Evolutionary conservation across 2,797 vertebrate species (phyloP).

Genomic region (Enteromius viviparus): DNA sequence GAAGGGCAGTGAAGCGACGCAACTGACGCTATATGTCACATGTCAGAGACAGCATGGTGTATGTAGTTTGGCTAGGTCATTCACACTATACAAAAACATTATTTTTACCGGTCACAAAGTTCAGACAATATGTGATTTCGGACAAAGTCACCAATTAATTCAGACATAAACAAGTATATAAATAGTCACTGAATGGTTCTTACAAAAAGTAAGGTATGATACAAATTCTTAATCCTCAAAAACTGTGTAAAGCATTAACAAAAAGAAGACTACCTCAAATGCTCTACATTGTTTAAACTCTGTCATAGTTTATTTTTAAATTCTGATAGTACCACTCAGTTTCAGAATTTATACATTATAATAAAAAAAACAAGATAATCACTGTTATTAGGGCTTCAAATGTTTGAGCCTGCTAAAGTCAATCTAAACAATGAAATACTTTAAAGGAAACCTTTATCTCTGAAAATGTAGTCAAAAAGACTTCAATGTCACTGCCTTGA

Average conservation of each 20-base stretch:
- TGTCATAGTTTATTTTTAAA: not conserved
- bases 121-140: not conserved
- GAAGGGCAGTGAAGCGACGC: not conserved
- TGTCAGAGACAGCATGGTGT: not conserved
- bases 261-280: not conserved
- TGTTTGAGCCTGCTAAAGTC: not conserved
- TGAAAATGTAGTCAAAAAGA: not conserved
- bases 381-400: not conserved
- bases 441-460: not conserved
- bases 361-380: not conserved
- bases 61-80: not conserved
- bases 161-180: not conserved
- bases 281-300: not conserved
- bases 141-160: not conserved
- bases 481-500: not conserved
- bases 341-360: not conserved
- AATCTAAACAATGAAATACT: not conserved
- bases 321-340: not conserved
- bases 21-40: not conserved
- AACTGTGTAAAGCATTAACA: not conserved
- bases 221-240: not conserved
- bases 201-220: not conserved
- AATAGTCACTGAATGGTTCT: not conserved
- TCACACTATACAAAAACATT: not conserved
- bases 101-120: not conserved